phyloP scores from a whole-genome alignment of 2,888 invertebrate genomes.

The Nemotelus nigrinus region DNA sequence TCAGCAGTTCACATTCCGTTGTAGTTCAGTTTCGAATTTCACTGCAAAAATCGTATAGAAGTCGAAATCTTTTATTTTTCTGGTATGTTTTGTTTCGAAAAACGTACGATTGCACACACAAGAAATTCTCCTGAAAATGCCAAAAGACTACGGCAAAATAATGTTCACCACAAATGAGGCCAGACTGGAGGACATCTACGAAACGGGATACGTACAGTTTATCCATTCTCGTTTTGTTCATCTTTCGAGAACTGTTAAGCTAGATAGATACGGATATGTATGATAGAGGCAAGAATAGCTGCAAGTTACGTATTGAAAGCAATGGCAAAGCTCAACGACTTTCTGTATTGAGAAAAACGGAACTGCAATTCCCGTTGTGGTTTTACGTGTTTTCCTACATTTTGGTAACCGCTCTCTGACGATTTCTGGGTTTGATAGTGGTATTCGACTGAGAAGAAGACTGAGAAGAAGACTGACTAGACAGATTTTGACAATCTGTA shows the following conservation, averaged over 20 bases:
- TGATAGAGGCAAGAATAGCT: background rate
- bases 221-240: background rate
- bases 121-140: slow-evolving; percentile 13
- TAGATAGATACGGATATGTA: background rate
- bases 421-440: too few relatives aligned
- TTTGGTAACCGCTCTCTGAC: background rate
- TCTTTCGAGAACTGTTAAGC: background rate
- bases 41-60: background rate
- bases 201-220: slow-evolving; percentile 8
- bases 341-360: slow-evolving; percentile 27
- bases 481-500: too few relatives aligned
- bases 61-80: background rate
- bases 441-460: too few relatives aligned
- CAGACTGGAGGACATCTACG: slow-evolving; percentile 24
- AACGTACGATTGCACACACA: too few relatives aligned
- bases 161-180: slow-evolving; percentile 41
- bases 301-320: background rate
- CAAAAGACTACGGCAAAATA: slow-evolving; percentile 29
- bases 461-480: too few relatives aligned
- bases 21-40: background rate
- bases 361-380: slow-evolving; percentile 41
- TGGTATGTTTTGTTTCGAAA: background rate
- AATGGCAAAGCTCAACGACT: background rate
- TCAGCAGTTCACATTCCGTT: background rate
- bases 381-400: slow-evolving; percentile 40